phyloP scores from a whole-genome alignment of 2,113 vertebrate species.

The Rhadina sibilatrix region DNA sequence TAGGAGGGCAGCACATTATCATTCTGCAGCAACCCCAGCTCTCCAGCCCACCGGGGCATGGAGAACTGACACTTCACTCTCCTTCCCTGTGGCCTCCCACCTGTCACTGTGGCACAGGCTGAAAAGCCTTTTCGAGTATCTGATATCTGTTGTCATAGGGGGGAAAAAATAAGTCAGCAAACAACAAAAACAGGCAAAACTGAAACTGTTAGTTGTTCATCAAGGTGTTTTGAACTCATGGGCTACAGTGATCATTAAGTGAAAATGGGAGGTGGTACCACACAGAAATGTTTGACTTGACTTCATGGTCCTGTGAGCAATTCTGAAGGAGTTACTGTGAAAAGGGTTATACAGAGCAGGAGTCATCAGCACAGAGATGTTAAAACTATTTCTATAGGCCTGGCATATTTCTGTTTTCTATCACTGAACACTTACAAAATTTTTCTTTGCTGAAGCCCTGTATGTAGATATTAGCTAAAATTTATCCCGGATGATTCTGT shows the following conservation, averaged over 20 bases:
- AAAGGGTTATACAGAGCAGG: background rate
- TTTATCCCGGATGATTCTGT: background rate
- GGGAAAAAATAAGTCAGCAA: background rate
- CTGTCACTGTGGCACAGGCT: background rate
- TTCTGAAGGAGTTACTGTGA: background rate
- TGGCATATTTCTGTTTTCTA: background rate
- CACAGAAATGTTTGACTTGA: background rate
- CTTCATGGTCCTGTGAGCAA: background rate
- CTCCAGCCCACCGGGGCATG: background rate
- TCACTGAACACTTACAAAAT: background rate
- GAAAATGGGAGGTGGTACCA: background rate
- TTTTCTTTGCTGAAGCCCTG: background rate
- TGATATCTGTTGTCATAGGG: background rate
- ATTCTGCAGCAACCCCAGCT: conserved; percentile 11
- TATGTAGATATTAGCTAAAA: background rate
- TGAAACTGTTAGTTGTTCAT: background rate
- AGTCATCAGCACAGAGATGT: background rate
- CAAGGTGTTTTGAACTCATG: background rate
- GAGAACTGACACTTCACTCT: background rate
- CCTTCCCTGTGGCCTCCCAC: background rate
- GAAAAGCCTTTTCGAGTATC: background rate
- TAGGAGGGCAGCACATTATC: background rate
- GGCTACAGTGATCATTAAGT: background rate
- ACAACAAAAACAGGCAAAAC: background rate
- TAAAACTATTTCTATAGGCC: background rate